These are phyloP conservation scores for Chelon auratus DNA, from an alignment of 2,797 vertebrate genomes.

Conservation along the genomic window DNA sequence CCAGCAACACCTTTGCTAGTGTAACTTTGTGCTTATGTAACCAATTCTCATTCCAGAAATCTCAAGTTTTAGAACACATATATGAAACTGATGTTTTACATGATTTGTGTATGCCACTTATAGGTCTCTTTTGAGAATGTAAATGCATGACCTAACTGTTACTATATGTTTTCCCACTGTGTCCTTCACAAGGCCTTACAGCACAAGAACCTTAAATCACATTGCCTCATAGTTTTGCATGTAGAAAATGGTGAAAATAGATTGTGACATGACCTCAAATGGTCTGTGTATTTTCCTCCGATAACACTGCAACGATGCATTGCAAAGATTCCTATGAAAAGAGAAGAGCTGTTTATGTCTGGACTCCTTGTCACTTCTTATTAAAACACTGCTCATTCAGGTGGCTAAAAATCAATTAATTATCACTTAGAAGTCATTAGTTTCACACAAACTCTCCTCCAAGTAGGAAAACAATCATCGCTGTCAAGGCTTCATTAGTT, in stretches of 20 bases:
- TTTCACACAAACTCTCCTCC: slow-evolving; percentile 88
- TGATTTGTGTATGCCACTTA: slow-evolving; percentile 8
- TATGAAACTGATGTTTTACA: not conserved
- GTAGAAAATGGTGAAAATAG: not conserved
- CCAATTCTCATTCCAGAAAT: not conserved
- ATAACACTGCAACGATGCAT: slow-evolving; percentile 27
- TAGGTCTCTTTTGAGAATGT: not conserved
- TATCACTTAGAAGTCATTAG: slow-evolving; percentile 84
- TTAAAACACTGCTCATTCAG: slow-evolving; percentile 91
- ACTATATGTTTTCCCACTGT: not conserved
- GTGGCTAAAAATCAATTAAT: slow-evolving; percentile 89
- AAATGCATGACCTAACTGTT: not conserved
- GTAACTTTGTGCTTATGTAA: not conserved
- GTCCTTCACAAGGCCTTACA: slow-evolving; percentile 1
- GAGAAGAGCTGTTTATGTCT: slow-evolving; percentile 77
- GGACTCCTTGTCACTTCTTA: slow-evolving; percentile 88
- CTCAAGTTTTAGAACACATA: not conserved
- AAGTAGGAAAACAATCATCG: slow-evolving; percentile 88
- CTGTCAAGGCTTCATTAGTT: slow-evolving; percentile 87
- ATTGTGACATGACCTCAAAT: slow-evolving; percentile 1
- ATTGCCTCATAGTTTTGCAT: slow-evolving; percentile 8
- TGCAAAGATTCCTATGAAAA: slow-evolving; percentile 75
- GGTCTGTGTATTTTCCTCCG: slow-evolving; percentile 9
- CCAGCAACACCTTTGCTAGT: not conserved
- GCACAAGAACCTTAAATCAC: slow-evolving; percentile 10